Evolutionary conservation across 2,797 vertebrate genomes (phyloP), one percentile per base, ranked within the genome.

Genomic region (Erethizon dorsatum): DNA sequence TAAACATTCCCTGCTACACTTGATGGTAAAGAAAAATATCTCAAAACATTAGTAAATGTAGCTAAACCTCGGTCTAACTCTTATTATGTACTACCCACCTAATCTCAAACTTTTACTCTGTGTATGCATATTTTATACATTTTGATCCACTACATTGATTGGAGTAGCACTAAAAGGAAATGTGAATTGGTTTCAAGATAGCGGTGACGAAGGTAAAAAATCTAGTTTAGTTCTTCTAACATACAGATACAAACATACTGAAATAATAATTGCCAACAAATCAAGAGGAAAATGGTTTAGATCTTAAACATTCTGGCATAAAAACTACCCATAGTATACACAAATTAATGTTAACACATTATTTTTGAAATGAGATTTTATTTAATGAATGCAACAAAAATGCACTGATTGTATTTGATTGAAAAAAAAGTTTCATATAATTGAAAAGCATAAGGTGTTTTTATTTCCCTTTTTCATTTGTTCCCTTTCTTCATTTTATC

Each of bases 291-390:
- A 88, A 69, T 47, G 85, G 22, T 22, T 96, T 96, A 75, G 67
- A 57, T 88, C 31, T 85, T 88, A 47, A 92, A 52, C 12, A 88
- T 90, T 26, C 6, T 86, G 73, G n/a, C 78, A 88, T 63, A 41
- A 92, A 80, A 90, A 73, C 17, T 67, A 54, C 22, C 20, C 31
- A 33, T 31, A 26, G 33, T 37, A 69, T 57, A 73, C 8, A 61
- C 24, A 78, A 90, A 78, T 88, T 33, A 75, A 22, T 78, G 65
- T 65, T 26, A 80, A n/a, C 15, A 90, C 5, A 17, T 50, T 89
- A 87, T 73, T 97, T 91, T 95, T 96, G 33, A 97, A 90, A 87
- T 59, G 77, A 75, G 13, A 67, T 86, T 95, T 92, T 91, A 84
- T 77, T 89, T 92, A 96, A 77, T 94, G 56, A 90, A 47, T 93